Conservation (phyloP, 2,888 invertebrate genomes). For the Entomobrya proxima region DNA sequence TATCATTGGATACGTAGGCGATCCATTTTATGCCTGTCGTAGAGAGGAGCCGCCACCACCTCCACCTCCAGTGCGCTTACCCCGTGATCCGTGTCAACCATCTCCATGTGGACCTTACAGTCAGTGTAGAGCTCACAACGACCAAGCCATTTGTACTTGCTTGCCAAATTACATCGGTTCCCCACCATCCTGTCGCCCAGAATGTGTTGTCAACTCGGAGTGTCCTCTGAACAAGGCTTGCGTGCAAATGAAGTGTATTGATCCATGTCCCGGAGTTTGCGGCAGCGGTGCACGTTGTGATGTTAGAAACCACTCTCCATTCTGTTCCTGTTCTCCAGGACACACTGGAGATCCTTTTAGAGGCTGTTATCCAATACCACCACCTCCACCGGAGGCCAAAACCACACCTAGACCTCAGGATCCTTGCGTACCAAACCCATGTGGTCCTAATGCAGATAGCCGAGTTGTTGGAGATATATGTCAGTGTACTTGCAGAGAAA, state of each 20-base stretch:
- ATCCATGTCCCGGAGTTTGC: conserved; percentile 89
- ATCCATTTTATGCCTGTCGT: conserved; percentile 82
- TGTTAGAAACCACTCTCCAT: conserved; percentile 69
- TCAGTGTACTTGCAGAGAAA: conserved; percentile 76
- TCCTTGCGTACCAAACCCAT: conserved; percentile 84
- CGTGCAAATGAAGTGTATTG: conserved; percentile 86
- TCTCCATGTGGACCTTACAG: conserved; percentile 78
- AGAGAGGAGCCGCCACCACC: conserved; percentile 77
- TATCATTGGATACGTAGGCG: conserved; percentile 83
- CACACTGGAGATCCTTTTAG: conserved; percentile 76
- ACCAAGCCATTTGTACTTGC: conserved; percentile 76
- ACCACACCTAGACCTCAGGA: conserved; percentile 37
- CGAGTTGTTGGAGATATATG: conserved; percentile 81
- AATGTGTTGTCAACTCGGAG: conserved; percentile 67
- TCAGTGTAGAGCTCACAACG: conserved; percentile 80
- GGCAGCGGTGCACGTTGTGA: conserved; percentile 80
- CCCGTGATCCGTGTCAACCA: conserved; percentile 75
- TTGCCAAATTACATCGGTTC: conserved; percentile 63
- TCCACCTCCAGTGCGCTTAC: not conserved
- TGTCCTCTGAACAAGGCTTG: conserved; percentile 69
- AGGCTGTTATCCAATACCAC: conserved; percentile 78
- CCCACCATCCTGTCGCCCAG: conserved; percentile 69
- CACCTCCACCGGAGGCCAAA: conserved; percentile 54
- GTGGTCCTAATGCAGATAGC: conserved; percentile 84
- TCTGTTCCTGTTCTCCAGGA: conserved; percentile 80